Base-by-base conservation (phyloP, 2,888 invertebrate species). In the Syritta pipiens region DNA sequence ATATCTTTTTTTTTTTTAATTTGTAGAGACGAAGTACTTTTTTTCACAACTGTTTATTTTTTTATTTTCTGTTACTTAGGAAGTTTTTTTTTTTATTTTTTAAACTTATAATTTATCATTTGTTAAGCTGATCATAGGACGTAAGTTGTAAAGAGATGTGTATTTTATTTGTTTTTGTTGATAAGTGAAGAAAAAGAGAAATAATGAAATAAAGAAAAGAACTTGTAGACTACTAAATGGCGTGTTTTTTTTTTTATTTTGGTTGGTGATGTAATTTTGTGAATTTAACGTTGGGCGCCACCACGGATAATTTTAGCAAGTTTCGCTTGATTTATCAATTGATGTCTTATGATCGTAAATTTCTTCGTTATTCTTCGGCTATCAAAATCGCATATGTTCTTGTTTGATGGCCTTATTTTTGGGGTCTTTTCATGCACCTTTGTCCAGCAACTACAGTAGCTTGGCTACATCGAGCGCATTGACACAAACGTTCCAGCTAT, bases 41-140 rank as follows among this genome's bases (percentile, higher is more conserved):
- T 17, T 71, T 65, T 60, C 53, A 72, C 72, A 77, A 65, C 37
- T 65, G 46, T 67, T 69, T 55, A 35, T 40, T 60, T 60, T 40
- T 62, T 32, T 51, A 55, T 68, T 69, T 79, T 81, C 59, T 63
- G 74, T 62, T 72, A 63, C 60, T 55, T 48, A 67, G 42, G 51
- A 22, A 30, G 26, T 53, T 67, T 48, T 53, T 30, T 32, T 35
- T 28, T 42, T 48, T 44, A 42, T 49, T 65, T 67, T 62, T 62
- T 57, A 60, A 69, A 46, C 24, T 60, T 67, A 59, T 71, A 71
- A n/a, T 63, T 81, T 68, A 44, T 67, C 37, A 40, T 53, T 59
- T 67, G 44, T 53, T 74, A 74, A 68, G 67, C 32, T 42, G 28
- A 28, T 65, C 67, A 37, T 68, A 60, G 74, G 51, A 44, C 35